Evolutionary conservation across 35 echinoderm and acorn worm genomes (phyloP).

Genomic region (Antedon bifida): DNA sequence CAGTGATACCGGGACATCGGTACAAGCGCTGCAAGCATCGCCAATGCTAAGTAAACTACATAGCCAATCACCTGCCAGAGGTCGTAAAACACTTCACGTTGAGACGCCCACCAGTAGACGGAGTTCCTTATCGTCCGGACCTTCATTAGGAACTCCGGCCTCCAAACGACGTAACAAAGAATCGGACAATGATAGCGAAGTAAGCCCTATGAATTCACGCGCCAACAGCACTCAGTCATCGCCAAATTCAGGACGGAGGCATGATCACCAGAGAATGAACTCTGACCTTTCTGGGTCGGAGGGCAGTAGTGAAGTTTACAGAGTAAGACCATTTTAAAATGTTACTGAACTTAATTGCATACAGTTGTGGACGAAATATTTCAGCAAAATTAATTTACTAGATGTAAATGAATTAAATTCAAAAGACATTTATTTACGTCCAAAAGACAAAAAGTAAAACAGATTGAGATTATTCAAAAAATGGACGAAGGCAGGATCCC

Average conservation of each 20-base stretch:
- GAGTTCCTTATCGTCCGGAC: slow-evolving; percentile 24
- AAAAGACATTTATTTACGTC: too few species aligned
- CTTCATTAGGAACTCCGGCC: slow-evolving; percentile 20
- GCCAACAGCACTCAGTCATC: slow-evolving; percentile 66
- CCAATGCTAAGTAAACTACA: slow-evolving; percentile 90
- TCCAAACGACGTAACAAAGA: slow-evolving; percentile 22
- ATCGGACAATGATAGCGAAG: slow-evolving; percentile 82
- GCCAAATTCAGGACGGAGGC: slow-evolving; percentile 21
- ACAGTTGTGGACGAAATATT: too few species aligned
- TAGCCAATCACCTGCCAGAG: slow-evolving; percentile 56
- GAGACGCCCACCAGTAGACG: slow-evolving; percentile 25
- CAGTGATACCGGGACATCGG: slow-evolving; percentile 51
- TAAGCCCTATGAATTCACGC: slow-evolving; percentile 58
- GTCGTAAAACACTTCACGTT: slow-evolving; percentile 30
- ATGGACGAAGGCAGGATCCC: too few species aligned
- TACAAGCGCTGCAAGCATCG: slow-evolving; percentile 49
- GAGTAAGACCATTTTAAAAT: slow-evolving; percentile 18
- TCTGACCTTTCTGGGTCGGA: slow-evolving; percentile 68
- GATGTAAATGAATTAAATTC: too few species aligned
- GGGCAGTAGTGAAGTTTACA: slow-evolving; percentile 71
- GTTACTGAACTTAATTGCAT: too few species aligned
- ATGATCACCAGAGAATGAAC: slow-evolving; percentile 38
- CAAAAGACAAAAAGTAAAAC: too few species aligned
- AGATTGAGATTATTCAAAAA: too few species aligned
- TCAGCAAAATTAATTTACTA: too few species aligned